These are phyloP conservation scores for Caenorhabditis virilis DNA, from an alignment of 2,888 invertebrate genomes.

Conservation along the genomic window DNA sequence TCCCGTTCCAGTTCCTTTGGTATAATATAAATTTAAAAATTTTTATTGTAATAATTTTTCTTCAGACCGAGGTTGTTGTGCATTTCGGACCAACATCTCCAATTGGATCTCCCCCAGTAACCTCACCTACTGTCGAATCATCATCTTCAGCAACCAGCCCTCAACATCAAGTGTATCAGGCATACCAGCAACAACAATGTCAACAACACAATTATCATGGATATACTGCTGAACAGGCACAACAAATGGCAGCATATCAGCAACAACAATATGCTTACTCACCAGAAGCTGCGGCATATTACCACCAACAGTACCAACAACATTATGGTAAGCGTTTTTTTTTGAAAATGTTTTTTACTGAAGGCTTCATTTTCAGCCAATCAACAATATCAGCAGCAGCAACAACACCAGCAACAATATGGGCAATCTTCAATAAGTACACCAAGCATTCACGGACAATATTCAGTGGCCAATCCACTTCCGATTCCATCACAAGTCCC, in stretches of 20 bases:
- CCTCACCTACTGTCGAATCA: conserved; percentile 11
- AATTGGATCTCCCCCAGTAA: conserved; percentile 20
- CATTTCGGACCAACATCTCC: conserved; percentile 52
- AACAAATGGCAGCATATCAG: conserved; percentile 4
- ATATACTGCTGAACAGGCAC: too few relatives aligned
- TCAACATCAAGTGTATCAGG: conserved; percentile 12
- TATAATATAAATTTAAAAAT: too few relatives aligned
- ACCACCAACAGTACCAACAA: conserved; percentile 8
- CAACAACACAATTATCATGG: conserved; percentile 19
- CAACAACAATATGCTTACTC: conserved; percentile 22
- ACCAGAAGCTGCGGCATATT: conserved; percentile 20
- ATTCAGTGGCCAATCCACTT: conserved; percentile 34
- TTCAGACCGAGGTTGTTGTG: conserved; percentile 46
- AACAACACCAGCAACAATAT: conserved; percentile 8
- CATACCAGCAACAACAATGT: conserved; percentile 8
- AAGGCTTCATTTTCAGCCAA: conserved; percentile 11
- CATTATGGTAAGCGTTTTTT: too few relatives aligned
- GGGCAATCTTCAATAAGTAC: background rate
- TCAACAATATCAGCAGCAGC: conserved; percentile 21
- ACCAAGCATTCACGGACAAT: conserved; percentile 34
- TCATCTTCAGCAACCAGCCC: background rate
- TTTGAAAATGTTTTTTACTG: background rate
- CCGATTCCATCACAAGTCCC: conserved; percentile 14
- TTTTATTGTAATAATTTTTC: too few relatives aligned
- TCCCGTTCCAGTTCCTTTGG: conserved; percentile 7